Conservation (phyloP, 2,888 invertebrate genomes). For the Ennomos quercinarius region DNA sequence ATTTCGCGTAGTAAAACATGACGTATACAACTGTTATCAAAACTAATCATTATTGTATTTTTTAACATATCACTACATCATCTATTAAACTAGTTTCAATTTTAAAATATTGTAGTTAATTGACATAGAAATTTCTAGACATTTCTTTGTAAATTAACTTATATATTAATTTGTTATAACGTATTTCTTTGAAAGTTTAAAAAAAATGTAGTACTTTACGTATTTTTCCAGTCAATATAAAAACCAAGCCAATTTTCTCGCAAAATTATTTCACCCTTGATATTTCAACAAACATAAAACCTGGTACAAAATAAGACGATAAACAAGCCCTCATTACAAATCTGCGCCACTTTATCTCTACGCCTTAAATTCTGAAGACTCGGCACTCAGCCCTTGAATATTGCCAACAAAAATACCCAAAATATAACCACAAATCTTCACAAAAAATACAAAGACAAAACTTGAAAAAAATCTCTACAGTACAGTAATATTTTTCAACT, state of each 20-base stretch:
- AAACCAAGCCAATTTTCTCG: too few relatives aligned
- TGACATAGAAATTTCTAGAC: too few relatives aligned
- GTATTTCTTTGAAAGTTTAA: background rate
- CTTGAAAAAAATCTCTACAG: too few relatives aligned
- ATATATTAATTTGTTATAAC: background rate
- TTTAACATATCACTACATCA: too few relatives aligned
- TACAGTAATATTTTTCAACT: too few relatives aligned
- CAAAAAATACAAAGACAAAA: background rate
- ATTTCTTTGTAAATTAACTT: too few relatives aligned
- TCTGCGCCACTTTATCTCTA: slow-evolving; percentile 14
- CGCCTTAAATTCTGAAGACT: slow-evolving; percentile 9
- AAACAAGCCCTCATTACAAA: slow-evolving; percentile 8
- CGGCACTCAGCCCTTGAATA: slow-evolving; percentile 11
- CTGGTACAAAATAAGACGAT: slow-evolving; percentile 2
- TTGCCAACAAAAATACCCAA: slow-evolving; percentile 11
- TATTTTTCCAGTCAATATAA: too few relatives aligned
- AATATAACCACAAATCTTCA: background rate
- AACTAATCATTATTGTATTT: too few relatives aligned
- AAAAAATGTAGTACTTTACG: background rate
- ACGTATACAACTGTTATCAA: too few relatives aligned
- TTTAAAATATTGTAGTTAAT: background rate
- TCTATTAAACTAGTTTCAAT: too few relatives aligned
- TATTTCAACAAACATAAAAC: slow-evolving; percentile 4
- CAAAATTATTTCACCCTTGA: slow-evolving; percentile 2
- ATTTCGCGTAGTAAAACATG: too few relatives aligned